A percentile compares a stretch with the other conserved stretches of the same genome.
These are phyloP conservation scores for Orchesella cincta DNA, from an alignment of 1,140 invertebrate genomes.

Conservation along the genomic window DNA sequence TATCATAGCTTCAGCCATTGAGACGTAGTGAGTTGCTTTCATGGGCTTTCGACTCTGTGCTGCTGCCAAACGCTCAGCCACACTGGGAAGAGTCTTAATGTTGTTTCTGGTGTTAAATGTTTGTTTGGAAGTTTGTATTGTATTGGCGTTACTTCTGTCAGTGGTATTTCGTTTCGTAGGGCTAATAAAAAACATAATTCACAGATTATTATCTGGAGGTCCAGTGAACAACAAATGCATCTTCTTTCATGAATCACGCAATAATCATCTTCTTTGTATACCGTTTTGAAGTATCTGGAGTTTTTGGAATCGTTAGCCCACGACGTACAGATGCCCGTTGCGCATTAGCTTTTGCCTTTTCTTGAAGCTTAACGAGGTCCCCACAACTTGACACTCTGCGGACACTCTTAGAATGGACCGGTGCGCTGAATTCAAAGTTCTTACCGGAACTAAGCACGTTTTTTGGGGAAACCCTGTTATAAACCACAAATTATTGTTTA, in stretches of 20 bases:
- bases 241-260: too few species aligned
- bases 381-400: conserved; percentile 15
- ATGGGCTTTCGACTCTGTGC: neutral
- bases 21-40: conserved; percentile 23
- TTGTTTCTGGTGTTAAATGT: too few species aligned
- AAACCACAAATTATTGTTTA: too few species aligned
- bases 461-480: too few species aligned
- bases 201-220: too few species aligned
- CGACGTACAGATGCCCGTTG: neutral
- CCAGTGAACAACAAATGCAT: too few species aligned
- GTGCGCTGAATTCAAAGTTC: neutral
- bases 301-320: conserved; percentile 4
- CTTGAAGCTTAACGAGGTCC: neutral
- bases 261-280: too few species aligned
- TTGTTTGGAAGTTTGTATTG: too few species aligned
- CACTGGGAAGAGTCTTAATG: too few species aligned
- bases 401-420: neutral
- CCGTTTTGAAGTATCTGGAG: conserved; percentile 15
- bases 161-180: too few species aligned
- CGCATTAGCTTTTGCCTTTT: neutral
- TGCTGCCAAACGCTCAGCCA: neutral
- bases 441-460: neutral
- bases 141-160: too few species aligned
- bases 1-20: conserved; percentile 34
- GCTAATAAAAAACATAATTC: too few species aligned